A percentile compares a stretch with the other conserved stretches of the same genome.
Evolutionary conservation across 2,888 invertebrate species (phyloP).

Genomic region (Melieria omissa): DNA sequence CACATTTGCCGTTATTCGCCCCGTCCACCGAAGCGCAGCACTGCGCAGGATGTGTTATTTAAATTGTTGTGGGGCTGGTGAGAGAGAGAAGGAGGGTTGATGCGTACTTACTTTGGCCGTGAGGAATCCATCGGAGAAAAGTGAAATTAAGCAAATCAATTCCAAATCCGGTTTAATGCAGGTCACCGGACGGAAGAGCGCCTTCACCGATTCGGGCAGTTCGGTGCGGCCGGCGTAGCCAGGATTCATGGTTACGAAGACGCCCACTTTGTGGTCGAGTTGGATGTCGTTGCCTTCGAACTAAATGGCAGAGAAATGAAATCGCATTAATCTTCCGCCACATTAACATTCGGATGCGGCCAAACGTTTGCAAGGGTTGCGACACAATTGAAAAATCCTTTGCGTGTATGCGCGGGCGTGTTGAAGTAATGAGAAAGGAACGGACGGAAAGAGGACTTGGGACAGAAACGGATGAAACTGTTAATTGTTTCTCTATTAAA

Average conservation of each 20-base stretch:
- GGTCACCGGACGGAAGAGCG: conserved; percentile 90
- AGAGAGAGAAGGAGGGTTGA: no score
- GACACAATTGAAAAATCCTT: no score
- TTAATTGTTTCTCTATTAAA: background rate
- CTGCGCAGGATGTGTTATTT: background rate
- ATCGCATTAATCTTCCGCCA: background rate
- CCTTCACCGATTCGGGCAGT: conserved; percentile 91
- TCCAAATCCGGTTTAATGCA: conserved; percentile 93
- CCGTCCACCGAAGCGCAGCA: background rate
- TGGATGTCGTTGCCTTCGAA: conserved; percentile 86
- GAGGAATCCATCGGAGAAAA: conserved; percentile 92
- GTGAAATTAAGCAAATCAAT: conserved; percentile 90
- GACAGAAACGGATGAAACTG: background rate
- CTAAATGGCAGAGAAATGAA: conserved; percentile 63
- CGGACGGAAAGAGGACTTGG: no score
- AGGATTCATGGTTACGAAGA: conserved; percentile 96
- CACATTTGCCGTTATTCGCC: conserved; percentile 1
- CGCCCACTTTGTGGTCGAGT: conserved; percentile 86
- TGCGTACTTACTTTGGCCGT: conserved; percentile 77
- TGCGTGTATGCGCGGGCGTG: no score
- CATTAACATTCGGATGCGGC: background rate
- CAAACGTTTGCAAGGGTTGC: no score
- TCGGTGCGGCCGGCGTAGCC: conserved; percentile 93
- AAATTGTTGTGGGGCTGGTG: background rate
- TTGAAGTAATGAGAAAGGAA: no score